Percentiles rank a stretch among this genome's conserved stretches.
Conservation (phyloP, 1,140 invertebrate genomes). For the Brachionus angularis region DNA sequence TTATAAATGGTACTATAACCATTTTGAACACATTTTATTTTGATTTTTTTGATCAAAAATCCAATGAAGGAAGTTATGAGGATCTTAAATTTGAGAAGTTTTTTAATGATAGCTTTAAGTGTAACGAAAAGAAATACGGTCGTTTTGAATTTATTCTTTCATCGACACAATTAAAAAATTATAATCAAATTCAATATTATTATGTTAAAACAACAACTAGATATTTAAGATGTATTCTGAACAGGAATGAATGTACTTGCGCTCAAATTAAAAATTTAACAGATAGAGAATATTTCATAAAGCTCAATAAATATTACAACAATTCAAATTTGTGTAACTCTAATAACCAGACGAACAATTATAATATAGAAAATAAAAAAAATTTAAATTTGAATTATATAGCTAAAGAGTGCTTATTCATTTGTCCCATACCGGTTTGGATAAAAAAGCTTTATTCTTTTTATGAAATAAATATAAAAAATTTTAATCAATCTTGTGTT, state of each 20-base stretch:
- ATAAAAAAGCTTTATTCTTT: slow-evolving; percentile 10
- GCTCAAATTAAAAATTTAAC: slow-evolving; percentile 3
- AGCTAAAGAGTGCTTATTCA: not conserved
- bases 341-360: not conserved
- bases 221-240: slow-evolving; percentile 20
- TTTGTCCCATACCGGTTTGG: slow-evolving; percentile 17
- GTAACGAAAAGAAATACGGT: not conserved
- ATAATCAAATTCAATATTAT: slow-evolving; percentile 2
- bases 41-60: not conserved
- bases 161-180: not conserved
- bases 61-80: no score
- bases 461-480: not conserved
- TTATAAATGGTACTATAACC: no score
- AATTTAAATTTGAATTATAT: not conserved
- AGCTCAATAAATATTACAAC: not conserved
- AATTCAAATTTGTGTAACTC: not conserved
- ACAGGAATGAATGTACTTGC: not conserved
- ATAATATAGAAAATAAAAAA: not conserved
- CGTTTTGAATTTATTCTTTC: not conserved
- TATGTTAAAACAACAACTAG: not conserved
- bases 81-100: slow-evolving; percentile 3
- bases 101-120: not conserved
- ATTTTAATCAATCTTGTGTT: not conserved
- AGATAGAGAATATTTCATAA: slow-evolving; percentile 5
- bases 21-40: not conserved